These are phyloP conservation scores for Aphrophora alni DNA, from an alignment of 2,888 invertebrate genomes.

Conservation along the genomic window DNA sequence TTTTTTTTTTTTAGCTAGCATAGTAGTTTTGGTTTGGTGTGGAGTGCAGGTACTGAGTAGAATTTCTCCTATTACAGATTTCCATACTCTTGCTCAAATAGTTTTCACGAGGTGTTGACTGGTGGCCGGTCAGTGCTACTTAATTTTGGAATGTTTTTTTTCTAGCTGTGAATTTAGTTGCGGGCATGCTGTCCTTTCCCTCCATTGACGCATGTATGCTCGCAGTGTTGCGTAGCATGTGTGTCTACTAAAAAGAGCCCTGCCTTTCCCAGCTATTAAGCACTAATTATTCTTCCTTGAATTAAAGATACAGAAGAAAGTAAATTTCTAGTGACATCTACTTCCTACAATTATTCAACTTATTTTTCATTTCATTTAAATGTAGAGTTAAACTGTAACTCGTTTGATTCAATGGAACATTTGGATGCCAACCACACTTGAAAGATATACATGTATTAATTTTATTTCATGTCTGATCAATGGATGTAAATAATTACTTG, in stretches of 20 bases:
- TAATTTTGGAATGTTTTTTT: conserved; percentile 37
- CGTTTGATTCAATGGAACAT: too few relatives aligned
- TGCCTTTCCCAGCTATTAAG: neutral
- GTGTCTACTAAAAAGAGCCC: conserved; percentile 15
- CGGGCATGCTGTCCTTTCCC: conserved; percentile 29
- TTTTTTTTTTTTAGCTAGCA: neutral
- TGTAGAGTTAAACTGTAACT: too few relatives aligned
- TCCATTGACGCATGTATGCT: neutral
- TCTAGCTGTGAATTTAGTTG: conserved; percentile 24
- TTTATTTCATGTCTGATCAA: too few relatives aligned
- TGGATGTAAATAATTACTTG: too few relatives aligned
- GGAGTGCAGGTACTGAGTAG: conserved; percentile 30
- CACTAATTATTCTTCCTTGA: neutral
- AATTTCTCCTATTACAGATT: conserved; percentile 72
- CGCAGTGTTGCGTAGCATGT: conserved; percentile 24
- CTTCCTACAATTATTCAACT: too few relatives aligned
- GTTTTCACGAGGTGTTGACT: conserved; percentile 68
- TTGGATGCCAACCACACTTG: too few relatives aligned
- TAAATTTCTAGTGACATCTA: too few relatives aligned
- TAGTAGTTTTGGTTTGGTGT: conserved; percentile 39
- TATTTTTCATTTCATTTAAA: too few relatives aligned
- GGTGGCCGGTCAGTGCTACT: conserved; percentile 52
- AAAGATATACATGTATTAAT: too few relatives aligned
- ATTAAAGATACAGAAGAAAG: too few relatives aligned
- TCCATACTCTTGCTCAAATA: conserved; percentile 77